These are phyloP conservation scores for Microctonus hyperodae DNA, from an alignment of 2,888 invertebrate genomes.

Conservation along the genomic window DNA sequence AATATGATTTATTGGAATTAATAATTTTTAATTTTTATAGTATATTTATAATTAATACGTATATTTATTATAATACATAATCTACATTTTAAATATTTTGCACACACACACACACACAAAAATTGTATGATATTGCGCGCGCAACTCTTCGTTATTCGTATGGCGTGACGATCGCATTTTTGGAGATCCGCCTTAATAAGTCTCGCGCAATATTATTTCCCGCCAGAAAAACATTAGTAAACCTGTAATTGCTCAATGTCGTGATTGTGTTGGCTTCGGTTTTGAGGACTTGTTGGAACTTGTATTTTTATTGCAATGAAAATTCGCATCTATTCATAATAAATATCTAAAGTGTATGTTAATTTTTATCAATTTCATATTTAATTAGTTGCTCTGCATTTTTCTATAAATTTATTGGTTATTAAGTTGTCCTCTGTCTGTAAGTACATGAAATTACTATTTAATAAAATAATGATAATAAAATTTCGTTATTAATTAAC, in stretches of 20 bases:
- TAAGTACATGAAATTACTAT: neutral
- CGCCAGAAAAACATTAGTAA: neutral
- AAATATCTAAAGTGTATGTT: too few species aligned
- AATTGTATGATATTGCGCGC: too few species aligned
- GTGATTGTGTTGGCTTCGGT: too few species aligned
- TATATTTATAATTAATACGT: too few species aligned
- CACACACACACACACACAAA: too few species aligned
- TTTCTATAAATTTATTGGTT: neutral
- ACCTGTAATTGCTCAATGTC: neutral
- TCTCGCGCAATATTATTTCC: constrained; percentile 3
- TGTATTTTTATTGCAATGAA: too few species aligned
- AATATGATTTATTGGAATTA: neutral
- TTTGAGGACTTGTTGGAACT: too few species aligned
- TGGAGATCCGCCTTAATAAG: neutral
- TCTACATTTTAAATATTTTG: too few species aligned
- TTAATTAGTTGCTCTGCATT: neutral
- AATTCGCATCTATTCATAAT: too few species aligned
- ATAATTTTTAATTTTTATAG: neutral
- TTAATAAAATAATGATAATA: neutral
- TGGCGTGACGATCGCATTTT: neutral
- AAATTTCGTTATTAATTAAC: neutral
- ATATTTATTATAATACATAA: too few species aligned
- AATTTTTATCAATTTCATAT: too few species aligned
- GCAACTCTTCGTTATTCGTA: too few species aligned
- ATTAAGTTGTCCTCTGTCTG: neutral